These are phyloP conservation scores for Synodontis membranacea DNA, from an alignment of 2,113 vertebrate species.

Conservation along the genomic window DNA sequence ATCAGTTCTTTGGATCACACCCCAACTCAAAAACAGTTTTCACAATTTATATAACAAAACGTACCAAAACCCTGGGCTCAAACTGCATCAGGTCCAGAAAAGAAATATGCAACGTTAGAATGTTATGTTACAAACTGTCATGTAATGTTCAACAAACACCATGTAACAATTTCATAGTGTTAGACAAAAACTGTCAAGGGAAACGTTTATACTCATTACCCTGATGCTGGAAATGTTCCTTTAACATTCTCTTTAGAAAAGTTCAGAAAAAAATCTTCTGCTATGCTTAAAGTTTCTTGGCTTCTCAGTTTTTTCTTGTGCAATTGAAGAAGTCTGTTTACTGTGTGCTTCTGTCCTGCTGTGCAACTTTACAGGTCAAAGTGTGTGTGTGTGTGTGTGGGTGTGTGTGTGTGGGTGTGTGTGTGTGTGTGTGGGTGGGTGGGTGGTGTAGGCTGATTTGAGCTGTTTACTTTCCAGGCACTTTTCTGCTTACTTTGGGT, in stretches of 20 bases:
- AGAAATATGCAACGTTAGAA: neutral
- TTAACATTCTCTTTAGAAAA: neutral
- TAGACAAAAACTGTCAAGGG: neutral
- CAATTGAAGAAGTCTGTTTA: neutral
- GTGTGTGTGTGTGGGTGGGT: slow-evolving; percentile 21
- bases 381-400: slow-evolving; percentile 8
- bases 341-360: slow-evolving; percentile 6
- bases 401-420: slow-evolving; percentile 25
- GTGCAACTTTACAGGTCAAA: neutral
- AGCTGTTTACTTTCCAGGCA: slow-evolving; percentile 48
- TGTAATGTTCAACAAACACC: neutral
- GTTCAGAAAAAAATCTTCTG: neutral
- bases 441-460: slow-evolving; percentile 7
- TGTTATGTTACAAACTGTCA: neutral
- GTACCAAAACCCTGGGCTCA: neutral
- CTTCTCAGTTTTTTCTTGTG: neutral
- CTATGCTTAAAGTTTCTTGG: neutral
- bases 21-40: neutral
- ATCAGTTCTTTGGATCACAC: neutral
- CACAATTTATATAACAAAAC: no score
- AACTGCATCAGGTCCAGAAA: neutral
- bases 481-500: slow-evolving; percentile 51
- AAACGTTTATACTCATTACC: neutral
- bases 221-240: neutral
- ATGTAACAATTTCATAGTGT: neutral